Evolutionary conservation across 1,140 invertebrate species (phyloP).

Genomic region (Drosophila navojoa): DNA sequence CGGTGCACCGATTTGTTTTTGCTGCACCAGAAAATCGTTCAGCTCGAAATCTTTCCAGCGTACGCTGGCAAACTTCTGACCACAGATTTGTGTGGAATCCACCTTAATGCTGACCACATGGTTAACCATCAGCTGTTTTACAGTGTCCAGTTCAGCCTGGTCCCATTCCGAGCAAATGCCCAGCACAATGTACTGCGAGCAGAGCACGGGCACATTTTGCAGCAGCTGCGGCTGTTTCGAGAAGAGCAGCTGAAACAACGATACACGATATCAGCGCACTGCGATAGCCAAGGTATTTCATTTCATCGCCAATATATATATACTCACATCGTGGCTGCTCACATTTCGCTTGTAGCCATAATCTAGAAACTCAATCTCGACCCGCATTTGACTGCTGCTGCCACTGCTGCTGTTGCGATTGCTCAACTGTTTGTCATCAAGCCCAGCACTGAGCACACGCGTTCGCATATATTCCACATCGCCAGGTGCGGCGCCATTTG

Average conservation of each 20-base stretch:
- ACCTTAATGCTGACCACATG: constrained; percentile 62
- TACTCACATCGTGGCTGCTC: constrained; percentile 70
- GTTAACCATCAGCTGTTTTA: constrained; percentile 58
- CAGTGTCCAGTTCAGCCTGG: constrained; percentile 51
- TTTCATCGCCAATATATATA: constrained; percentile 4
- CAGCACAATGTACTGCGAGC: constrained; percentile 70
- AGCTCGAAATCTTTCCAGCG: constrained; percentile 77
- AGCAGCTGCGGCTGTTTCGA: constrained; percentile 68
- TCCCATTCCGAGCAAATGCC: constrained; percentile 77
- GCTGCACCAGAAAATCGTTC: constrained; percentile 70
- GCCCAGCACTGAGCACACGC: constrained; percentile 53
- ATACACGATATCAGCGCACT: constrained; percentile 1
- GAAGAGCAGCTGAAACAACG: constrained; percentile 64
- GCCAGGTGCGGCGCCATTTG: constrained; percentile 64
- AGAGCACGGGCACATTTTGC: constrained; percentile 64
- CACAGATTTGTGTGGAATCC: constrained; percentile 56
- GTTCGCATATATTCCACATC: constrained; percentile 72
- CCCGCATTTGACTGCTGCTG: constrained; percentile 78
- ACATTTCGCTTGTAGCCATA: constrained; percentile 86
- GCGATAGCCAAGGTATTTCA: neutral
- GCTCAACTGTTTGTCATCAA: constrained; percentile 50
- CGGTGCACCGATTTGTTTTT: constrained; percentile 71
- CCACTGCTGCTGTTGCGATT: constrained; percentile 43
- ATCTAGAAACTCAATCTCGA: constrained; percentile 88
- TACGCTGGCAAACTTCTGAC: constrained; percentile 73